phyloP scores from a whole-genome alignment of 2,113 vertebrate species.

The Archilochus colubris region DNA sequence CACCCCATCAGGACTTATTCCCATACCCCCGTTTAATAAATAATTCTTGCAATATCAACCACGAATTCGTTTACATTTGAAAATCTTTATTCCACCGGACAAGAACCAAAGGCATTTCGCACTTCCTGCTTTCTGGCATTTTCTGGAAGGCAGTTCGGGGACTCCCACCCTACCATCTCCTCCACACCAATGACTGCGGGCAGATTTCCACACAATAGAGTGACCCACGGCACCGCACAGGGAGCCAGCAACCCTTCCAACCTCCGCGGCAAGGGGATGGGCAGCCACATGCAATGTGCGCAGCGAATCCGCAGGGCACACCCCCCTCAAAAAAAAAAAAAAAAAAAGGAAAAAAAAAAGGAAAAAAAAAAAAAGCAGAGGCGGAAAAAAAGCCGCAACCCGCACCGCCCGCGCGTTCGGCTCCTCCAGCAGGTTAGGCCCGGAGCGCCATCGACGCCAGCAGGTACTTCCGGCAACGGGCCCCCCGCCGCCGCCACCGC shows the following conservation, averaged over 20 bases:
- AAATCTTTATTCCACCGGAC: neutral
- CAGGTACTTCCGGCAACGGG: neutral
- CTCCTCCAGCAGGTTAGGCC: neutral
- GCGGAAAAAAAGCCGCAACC: neutral
- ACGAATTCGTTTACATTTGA: neutral
- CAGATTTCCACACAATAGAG: neutral
- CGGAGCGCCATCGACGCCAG: neutral
- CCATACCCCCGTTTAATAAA: rapidly evolving
- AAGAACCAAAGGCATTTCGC: rapidly evolving
- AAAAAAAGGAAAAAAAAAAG: too few species aligned
- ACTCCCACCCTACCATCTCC: neutral
- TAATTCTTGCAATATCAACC: rapidly evolving
- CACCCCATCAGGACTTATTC: neutral
- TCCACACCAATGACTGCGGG: neutral
- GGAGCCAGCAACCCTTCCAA: neutral
- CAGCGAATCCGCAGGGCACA: neutral
- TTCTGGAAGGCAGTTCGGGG: neutral
- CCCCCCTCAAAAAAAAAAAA: too few species aligned
- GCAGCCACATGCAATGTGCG: neutral
- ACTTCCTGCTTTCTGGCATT: neutral
- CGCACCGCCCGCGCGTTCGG: neutral
- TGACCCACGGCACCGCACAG: rapidly evolving
- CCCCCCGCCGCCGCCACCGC: neutral
- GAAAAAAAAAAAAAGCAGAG: neutral
- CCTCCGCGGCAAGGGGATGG: neutral